Conservation (phyloP, 2,888 invertebrate species). For the Calephelis perditalis region DNA sequence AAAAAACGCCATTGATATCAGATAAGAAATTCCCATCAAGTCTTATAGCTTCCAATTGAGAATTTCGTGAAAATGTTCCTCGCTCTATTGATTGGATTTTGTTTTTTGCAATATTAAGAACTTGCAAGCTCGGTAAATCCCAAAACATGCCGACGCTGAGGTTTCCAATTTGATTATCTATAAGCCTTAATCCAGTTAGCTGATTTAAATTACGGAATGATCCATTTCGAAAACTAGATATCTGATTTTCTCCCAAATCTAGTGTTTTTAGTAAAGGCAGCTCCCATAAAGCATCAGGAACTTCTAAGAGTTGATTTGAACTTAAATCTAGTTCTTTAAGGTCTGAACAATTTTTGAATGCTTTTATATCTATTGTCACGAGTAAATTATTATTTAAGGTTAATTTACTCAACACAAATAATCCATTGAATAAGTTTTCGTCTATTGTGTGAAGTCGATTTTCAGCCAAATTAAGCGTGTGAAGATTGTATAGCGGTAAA, state of each 20-base stretch:
- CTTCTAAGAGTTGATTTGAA: conserved; percentile 88
- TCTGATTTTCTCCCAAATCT: conserved; percentile 95
- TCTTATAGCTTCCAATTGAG: conserved; percentile 90
- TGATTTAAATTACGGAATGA: conserved; percentile 92
- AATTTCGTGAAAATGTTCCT: conserved; percentile 89
- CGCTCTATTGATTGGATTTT: conserved; percentile 91
- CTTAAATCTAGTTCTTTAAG: conserved; percentile 93
- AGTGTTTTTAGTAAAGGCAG: conserved; percentile 90
- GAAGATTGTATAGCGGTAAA: conserved; percentile 90
- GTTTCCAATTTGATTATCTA: conserved; percentile 93
- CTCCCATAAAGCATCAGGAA: conserved; percentile 90
- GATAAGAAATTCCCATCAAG: conserved; percentile 92
- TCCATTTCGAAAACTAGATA: conserved; percentile 88
- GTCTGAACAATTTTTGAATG: conserved; percentile 92
- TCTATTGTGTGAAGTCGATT: conserved; percentile 90
- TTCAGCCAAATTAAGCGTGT: conserved; percentile 92
- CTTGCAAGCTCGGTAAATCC: conserved; percentile 90
- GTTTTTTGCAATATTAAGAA: conserved; percentile 93
- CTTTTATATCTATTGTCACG: conserved; percentile 85
- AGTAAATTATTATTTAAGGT: conserved; percentile 92
- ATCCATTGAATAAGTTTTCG: conserved; percentile 88
- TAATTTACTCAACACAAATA: conserved; percentile 89
- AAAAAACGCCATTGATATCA: conserved; percentile 93
- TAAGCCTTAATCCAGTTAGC: conserved; percentile 90
- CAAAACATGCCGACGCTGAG: conserved; percentile 91